Conservation (phyloP, 2,888 invertebrate species). For the Epirrhoe tristata region DNA sequence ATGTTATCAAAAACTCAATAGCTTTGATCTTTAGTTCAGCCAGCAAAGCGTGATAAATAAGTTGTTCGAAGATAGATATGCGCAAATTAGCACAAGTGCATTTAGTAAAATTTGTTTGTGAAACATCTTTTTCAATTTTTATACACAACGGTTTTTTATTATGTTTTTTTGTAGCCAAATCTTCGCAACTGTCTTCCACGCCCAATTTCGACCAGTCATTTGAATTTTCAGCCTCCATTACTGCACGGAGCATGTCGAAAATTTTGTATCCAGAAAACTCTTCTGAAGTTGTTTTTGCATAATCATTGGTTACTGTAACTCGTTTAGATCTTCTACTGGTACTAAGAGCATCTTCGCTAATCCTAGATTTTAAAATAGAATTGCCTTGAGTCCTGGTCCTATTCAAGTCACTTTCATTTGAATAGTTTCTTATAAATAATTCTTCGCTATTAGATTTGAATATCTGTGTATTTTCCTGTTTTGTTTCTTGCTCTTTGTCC, state of each 20-base stretch:
- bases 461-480: conserved; percentile 10
- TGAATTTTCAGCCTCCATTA: conserved; percentile 64
- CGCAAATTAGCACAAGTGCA: conserved; percentile 74
- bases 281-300: conserved; percentile 42
- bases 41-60: conserved; percentile 71
- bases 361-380: conserved; percentile 63
- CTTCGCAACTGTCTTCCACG: conserved; percentile 66
- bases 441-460: conserved; percentile 29
- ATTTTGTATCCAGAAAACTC: conserved; percentile 50
- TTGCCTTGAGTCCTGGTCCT: conserved; percentile 47
- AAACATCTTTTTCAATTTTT: conserved; percentile 68
- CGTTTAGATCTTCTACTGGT: conserved; percentile 57
- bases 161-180: conserved; percentile 46
- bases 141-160: conserved; percentile 54
- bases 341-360: conserved; percentile 36
- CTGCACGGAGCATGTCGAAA: conserved; percentile 66
- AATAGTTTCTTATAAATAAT: conserved; percentile 17
- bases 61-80: conserved; percentile 69
- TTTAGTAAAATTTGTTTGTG: conserved; percentile 65
- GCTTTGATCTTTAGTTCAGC: conserved; percentile 72
- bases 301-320: conserved; percentile 64
- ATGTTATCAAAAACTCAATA: conserved; percentile 67
- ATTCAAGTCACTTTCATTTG: conserved; percentile 19
- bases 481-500: conserved; percentile 7
- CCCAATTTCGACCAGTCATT: conserved; percentile 71